phyloP scores from a whole-genome alignment of 2,888 invertebrate genomes.

The Augiades crinisus region DNA sequence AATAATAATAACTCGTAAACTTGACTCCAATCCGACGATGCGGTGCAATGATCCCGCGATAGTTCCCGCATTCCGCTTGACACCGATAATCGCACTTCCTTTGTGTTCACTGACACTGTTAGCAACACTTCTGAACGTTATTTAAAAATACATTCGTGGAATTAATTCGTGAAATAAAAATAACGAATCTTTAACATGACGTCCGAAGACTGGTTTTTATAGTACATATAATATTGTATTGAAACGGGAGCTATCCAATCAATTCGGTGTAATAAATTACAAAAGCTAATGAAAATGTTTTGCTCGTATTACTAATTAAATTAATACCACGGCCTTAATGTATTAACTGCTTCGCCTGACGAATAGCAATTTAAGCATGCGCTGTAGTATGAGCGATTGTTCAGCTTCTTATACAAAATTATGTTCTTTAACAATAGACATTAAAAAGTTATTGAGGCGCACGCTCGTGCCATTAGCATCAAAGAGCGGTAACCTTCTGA shows the following conservation, averaged over 20 bases:
- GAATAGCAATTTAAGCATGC: conserved; percentile 8
- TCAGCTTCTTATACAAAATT: conserved; percentile 8
- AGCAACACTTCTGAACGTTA: too few relatives aligned
- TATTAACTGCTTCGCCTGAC: conserved; percentile 1
- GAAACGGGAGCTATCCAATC: conserved; percentile 4
- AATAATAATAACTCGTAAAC: conserved; percentile 14
- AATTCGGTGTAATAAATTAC: conserved; percentile 20
- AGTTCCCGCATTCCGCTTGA: conserved; percentile 18
- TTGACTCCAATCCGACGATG: conserved; percentile 13
- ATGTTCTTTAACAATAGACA: conserved; percentile 10
- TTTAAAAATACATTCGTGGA: background rate
- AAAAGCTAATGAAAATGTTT: conserved; percentile 22
- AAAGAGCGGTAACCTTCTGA: background rate
- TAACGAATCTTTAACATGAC: background rate
- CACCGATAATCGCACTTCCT: conserved; percentile 10
- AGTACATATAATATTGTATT: conserved; percentile 1
- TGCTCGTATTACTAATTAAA: conserved; percentile 15
- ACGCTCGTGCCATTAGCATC: background rate
- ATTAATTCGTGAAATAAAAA: background rate
- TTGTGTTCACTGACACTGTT: background rate
- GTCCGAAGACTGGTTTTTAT: conserved; percentile 6
- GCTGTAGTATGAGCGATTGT: conserved; percentile 8
- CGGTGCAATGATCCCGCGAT: conserved; percentile 21
- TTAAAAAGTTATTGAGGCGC: conserved; percentile 6
- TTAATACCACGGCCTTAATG: conserved; percentile 12